Evolutionary conservation across 2,113 vertebrate genomes (phyloP), one percentile per base, ranked within the genome.

Genomic region (Pteronura brasiliensis): DNA sequence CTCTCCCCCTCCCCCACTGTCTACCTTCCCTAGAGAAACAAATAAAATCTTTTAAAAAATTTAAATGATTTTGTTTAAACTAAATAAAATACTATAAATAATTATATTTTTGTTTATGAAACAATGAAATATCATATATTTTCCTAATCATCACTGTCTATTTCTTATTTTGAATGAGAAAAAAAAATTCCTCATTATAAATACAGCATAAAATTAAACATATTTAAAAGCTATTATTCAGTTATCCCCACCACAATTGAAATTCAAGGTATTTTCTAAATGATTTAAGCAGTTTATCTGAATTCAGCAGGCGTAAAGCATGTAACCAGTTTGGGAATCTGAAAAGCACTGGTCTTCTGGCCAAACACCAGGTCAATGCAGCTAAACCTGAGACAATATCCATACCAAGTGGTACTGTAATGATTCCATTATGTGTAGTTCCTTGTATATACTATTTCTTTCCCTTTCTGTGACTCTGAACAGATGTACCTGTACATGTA

Each of bases 31-130:
- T 27, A n/a, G 65, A 69, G 31, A 69, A 65, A 20, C 18, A 69
- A n/a, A 69, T 69, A n/a, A 34, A 69, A 69, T 69, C 15, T 69
- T 69, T 69, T 42, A 3, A 67, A 90, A 90, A 69, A 21, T 61
- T 67, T 49, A 49, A 79, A 39, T 57, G 1, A 0, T 23, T 74
- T 42, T 59, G 13, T 25, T 49, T 57, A 63, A 67, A 76, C 7
- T 57, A 88, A 71, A n/a, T n/a, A 92, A 65, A 96, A 34, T 61
- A 36, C 31, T 55, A 13, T 72, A 84, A 55, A 13, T 72, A 84
- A 55, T 23, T 67, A 55, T 67, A 36, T n/a, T 76, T 52, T 74
- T 65, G 6, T 21, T 69, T 61, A 25, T 61, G 11, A 59, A 72
- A 69, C 1, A 31, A 36, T 96, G 18, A 55, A 39, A n/a, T 31